phyloP scores from a whole-genome alignment of 2,797 vertebrate genomes.

The Dermochelys coriacea region DNA sequence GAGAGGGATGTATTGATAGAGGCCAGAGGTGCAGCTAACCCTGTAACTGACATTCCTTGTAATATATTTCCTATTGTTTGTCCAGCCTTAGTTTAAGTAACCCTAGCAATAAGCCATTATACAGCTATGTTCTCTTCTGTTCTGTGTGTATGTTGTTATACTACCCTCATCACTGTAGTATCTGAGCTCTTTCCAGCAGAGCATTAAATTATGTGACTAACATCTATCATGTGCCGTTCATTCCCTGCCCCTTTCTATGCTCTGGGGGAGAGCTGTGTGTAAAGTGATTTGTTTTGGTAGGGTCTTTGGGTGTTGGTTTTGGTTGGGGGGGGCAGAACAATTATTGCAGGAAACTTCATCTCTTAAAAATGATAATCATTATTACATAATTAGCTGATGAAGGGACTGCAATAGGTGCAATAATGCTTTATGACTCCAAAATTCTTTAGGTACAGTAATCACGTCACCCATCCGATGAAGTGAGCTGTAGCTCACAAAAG shows the following conservation, averaged over 20 bases:
- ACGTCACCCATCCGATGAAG: too few species aligned
- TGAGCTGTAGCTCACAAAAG: too few species aligned
- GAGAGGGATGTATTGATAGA: neutral
- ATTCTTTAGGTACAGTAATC: neutral
- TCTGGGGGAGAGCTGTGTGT: neutral
- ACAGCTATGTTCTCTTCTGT: neutral
- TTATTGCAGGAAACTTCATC: neutral
- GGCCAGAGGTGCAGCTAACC: neutral
- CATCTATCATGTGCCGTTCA: too few species aligned
- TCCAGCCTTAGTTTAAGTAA: neutral
- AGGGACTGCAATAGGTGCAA: neutral
- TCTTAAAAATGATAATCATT: fast-evolving
- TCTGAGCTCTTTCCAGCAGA: too few species aligned
- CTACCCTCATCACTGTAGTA: neutral
- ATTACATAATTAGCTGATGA: neutral
- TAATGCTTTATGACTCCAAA: neutral
- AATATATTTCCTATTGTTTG: too few species aligned
- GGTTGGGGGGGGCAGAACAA: neutral
- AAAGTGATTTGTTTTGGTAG: neutral
- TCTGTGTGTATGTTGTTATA: neutral
- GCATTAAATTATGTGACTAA: too few species aligned
- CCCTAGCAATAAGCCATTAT: neutral
- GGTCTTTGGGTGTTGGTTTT: neutral
- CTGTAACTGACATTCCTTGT: too few species aligned
- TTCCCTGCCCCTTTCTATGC: neutral